Evolutionary conservation across 30 jellyfish, hydroid and myxozoan species (phyloP).

Genomic region (Clytia hemisphaerica): DNA sequence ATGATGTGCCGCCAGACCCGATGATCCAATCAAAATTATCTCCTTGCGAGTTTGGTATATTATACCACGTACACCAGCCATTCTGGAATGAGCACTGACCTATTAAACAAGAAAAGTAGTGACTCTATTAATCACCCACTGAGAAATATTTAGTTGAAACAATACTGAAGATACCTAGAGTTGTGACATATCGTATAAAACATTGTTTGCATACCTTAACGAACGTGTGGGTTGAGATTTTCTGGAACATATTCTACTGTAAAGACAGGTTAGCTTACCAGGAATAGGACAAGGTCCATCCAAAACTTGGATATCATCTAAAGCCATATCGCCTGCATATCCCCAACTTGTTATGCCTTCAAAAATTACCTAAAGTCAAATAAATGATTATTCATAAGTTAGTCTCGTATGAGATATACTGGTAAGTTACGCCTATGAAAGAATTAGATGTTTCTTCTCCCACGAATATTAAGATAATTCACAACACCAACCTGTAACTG

Average conservation of each 20-base stretch:
- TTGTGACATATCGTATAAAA: too few species aligned
- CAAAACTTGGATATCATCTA: conserved; percentile 55
- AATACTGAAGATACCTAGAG: too few species aligned
- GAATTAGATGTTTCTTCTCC: background rate
- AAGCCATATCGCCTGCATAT: conserved; percentile 72
- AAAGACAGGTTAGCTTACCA: conserved; percentile 49
- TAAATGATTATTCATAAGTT: background rate
- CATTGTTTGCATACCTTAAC: too few species aligned
- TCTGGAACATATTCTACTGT: too few species aligned
- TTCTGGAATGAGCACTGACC: conserved; percentile 62
- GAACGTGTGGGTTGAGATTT: too few species aligned
- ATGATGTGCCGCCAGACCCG: conserved; percentile 57
- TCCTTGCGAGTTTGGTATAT: conserved; percentile 24
- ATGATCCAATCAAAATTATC: conserved; percentile 81
- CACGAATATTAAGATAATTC: background rate
- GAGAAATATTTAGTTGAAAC: background rate
- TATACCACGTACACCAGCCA: conserved; percentile 72
- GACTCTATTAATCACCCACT: background rate
- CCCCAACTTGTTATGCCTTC: conserved; percentile 64
- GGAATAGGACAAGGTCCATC: conserved; percentile 43
- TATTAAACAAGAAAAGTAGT: background rate
- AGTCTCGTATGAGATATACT: too few species aligned
- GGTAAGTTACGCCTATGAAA: background rate
- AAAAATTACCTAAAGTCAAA: conserved; percentile 48
- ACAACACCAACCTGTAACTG: background rate